Evolutionary conservation across 2,113 vertebrate genomes (phyloP), one percentile per base, ranked within the genome.

Genomic region (Microtus montanus): DNA sequence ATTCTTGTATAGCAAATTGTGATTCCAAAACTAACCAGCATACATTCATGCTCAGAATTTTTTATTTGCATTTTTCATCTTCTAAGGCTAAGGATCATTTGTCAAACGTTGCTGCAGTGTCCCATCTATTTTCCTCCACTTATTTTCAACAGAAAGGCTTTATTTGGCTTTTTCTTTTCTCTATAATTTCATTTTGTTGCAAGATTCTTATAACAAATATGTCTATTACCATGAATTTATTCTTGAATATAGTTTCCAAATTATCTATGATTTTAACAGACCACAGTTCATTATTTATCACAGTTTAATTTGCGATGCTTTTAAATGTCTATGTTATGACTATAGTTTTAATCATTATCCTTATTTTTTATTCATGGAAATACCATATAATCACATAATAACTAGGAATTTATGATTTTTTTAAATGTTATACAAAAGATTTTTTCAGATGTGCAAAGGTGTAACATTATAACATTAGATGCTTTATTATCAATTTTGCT

Each of bases 61-160:
- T 94, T 90, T 70, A 93, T 49, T 89, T 75, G 33, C 94, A 90
- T 73, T 88, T 47, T 79, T n/a, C 24, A 68, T 6, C 2, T 12
- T 54, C 52, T 68, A 35, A 92, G 12, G 77, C 44, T 94, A 58
- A 92, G 83, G 85, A 93, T 92, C 26, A 89, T 14, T 9, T 64
- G 66, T 19, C 47, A 94, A 83, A 68, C 10, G 11, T 88, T 82
- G 74, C 4, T 77, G 24, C 20, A 75, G 71, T 92, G 95, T 78
- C 90, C 35, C 30, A 83, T 93, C 33, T 94, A 88, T 89, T 92
- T 92, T 92, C 41, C 41, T 79, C 26, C 28, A 74, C 73, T 49
- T 86, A 47, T 95, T 96, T 92, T 96, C 73, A 94, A 54, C n/a
- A 80, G 26, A 87, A 75, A 4, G 89, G 15, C 41, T 95, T 8